Percentiles rank a stretch among this genome's conserved stretches.
Evolutionary conservation across 1,140 invertebrate genomes (phyloP).

Genomic region (Lordiphosa stackelbergi): DNA sequence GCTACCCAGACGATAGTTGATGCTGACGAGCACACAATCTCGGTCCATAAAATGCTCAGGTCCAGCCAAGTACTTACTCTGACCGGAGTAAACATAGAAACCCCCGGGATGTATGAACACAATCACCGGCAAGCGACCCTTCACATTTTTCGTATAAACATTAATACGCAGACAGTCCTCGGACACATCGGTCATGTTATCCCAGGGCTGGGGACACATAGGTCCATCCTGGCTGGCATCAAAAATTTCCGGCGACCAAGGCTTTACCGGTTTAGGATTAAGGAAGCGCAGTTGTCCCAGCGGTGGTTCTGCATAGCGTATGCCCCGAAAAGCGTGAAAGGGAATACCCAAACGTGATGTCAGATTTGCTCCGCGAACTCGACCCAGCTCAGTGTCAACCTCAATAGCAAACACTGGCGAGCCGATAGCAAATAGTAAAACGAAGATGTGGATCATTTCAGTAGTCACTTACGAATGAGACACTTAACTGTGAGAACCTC

Average conservation of each 20-base stretch:
- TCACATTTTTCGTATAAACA: conserved; percentile 84
- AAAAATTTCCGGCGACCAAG: conserved; percentile 78
- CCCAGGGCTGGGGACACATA: conserved; percentile 77
- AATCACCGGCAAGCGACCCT: conserved; percentile 78
- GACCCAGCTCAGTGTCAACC: conserved; percentile 51
- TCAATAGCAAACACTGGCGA: conserved; percentile 26
- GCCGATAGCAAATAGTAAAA: conserved; percentile 1
- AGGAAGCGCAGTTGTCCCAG: conserved; percentile 54
- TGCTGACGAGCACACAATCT: conserved; percentile 80
- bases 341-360: conserved; percentile 69
- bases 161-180: conserved; percentile 91
- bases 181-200: conserved; percentile 62
- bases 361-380: conserved; percentile 48
- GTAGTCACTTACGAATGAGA: conserved; percentile 15
- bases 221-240: conserved; percentile 80
- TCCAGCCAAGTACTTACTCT: conserved; percentile 77
- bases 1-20: conserved; percentile 82
- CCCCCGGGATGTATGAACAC: conserved; percentile 83
- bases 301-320: conserved; percentile 81
- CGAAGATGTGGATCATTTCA: conserved; percentile 17
- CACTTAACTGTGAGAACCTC: not conserved
- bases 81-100: conserved; percentile 77
- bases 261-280: conserved; percentile 77
- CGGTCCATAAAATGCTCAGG: conserved; percentile 79
- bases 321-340: conserved; percentile 82